These are phyloP conservation scores for Mesocentrotus franciscanus DNA, from an alignment of 53 echinoderm and acorn worm genomes.

Conservation along the genomic window DNA sequence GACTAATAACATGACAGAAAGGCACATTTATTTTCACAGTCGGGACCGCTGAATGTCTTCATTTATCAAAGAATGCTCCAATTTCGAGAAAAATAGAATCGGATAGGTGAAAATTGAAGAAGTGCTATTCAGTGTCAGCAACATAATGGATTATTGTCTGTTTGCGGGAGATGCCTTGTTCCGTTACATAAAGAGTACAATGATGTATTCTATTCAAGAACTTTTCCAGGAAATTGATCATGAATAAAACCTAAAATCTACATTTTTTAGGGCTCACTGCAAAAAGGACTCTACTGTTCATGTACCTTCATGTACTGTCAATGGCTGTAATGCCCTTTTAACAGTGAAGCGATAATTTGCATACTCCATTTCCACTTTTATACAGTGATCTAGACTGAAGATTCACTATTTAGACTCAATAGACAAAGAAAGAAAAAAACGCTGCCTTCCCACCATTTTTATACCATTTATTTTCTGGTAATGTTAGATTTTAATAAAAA, in stretches of 20 bases:
- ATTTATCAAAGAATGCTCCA: neutral
- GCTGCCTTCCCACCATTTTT: neutral
- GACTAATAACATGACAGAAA: slow-evolving; percentile 31
- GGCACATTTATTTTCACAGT: slow-evolving; percentile 28
- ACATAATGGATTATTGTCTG: neutral
- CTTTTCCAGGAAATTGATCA: neutral
- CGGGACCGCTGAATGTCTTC: neutral
- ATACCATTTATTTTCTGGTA: too few species aligned
- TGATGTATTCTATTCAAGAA: neutral
- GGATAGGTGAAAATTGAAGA: slow-evolving; percentile 37
- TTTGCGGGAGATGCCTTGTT: neutral
- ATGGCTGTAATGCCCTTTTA: too few species aligned
- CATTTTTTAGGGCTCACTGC: neutral
- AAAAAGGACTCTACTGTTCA: neutral
- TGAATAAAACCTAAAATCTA: too few species aligned
- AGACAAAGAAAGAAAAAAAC: too few species aligned
- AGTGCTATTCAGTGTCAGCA: neutral
- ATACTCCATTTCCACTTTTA: too few species aligned
- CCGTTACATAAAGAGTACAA: neutral
- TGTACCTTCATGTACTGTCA: too few species aligned
- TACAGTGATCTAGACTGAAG: too few species aligned
- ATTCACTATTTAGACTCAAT: too few species aligned
- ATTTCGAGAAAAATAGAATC: slow-evolving; percentile 32
- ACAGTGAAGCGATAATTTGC: too few species aligned
- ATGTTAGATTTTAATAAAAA: neutral